A percentile compares a stretch with the other conserved stretches of the same genome.
These are phyloP conservation scores for Lymantria dispar DNA, from an alignment of 2,888 invertebrate genomes.

Conservation along the genomic window DNA sequence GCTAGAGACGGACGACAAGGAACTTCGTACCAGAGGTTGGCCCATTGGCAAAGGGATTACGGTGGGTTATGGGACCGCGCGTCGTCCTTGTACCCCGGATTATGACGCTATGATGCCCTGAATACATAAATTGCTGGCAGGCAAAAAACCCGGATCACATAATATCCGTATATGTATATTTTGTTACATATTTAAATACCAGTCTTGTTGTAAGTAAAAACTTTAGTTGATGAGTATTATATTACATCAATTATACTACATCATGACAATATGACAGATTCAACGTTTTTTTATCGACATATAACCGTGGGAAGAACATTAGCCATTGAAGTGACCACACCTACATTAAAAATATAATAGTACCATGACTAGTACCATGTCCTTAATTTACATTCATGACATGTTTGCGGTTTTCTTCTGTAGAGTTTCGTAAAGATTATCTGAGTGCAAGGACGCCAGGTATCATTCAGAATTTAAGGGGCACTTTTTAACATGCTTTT, in stretches of 20 bases:
- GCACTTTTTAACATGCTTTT: too few relatives aligned
- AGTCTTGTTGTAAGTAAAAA: background rate
- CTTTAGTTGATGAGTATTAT: background rate
- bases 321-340: conserved; percentile 3
- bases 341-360: background rate
- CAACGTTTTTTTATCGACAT: background rate
- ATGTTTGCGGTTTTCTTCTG: conserved; percentile 15
- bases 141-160: too few relatives aligned
- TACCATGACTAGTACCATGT: background rate
- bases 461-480: too few relatives aligned
- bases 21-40: too few relatives aligned
- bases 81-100: too few relatives aligned
- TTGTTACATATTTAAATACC: background rate
- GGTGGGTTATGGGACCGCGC: too few relatives aligned
- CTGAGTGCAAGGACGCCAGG: too few relatives aligned
- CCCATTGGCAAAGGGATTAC: too few relatives aligned
- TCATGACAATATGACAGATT: background rate
- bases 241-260: background rate
- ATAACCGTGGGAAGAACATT: conserved; percentile 3
- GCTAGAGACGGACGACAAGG: too few relatives aligned
- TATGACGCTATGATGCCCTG: too few relatives aligned
- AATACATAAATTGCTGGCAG: too few relatives aligned
- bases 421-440: background rate
- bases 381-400: background rate
- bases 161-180: too few relatives aligned